Percentiles rank a stretch among this genome's conserved stretches.
These are phyloP conservation scores for Xanthorhoe designata DNA, from an alignment of 2,888 invertebrate genomes.

Conservation along the genomic window DNA sequence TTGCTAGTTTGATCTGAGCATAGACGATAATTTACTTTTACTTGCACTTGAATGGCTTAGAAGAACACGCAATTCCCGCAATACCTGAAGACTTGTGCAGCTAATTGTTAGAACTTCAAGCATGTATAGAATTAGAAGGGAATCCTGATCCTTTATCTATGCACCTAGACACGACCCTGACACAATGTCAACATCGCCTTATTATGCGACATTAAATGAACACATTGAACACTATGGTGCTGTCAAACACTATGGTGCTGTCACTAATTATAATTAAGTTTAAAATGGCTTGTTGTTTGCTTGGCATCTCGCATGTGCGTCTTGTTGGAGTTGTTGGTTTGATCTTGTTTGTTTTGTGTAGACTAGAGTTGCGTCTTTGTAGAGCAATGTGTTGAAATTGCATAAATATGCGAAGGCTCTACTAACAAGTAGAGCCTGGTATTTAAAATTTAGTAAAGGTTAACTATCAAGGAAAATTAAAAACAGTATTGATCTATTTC, in stretches of 20 bases:
- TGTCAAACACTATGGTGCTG: constrained; percentile 38
- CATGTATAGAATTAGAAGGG: background rate
- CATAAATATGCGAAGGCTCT: background rate
- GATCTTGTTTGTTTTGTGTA: constrained; percentile 37
- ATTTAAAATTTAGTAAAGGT: background rate
- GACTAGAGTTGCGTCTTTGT: constrained; percentile 4
- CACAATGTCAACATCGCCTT: constrained; percentile 20
- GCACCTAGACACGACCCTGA: constrained; percentile 8
- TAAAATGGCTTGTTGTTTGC: constrained; percentile 31
- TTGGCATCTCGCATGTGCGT: constrained; percentile 39
- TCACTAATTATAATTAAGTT: constrained; percentile 41
- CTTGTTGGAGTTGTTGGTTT: constrained; percentile 36
- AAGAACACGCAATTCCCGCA: background rate
- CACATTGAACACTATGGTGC: constrained; percentile 37
- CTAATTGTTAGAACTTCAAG: background rate
- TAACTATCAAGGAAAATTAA: background rate
- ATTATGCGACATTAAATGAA: constrained; percentile 36
- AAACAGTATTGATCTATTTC: background rate
- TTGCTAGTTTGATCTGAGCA: too few relatives aligned
- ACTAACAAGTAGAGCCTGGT: too few relatives aligned
- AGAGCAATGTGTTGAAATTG: background rate
- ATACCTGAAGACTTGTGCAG: background rate
- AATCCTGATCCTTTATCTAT: background rate
- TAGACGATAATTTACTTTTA: too few relatives aligned
- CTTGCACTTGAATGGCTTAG: too few relatives aligned